Conservation (phyloP, 2,113 vertebrate genomes). For the Sphaerodactylus townsendi region DNA sequence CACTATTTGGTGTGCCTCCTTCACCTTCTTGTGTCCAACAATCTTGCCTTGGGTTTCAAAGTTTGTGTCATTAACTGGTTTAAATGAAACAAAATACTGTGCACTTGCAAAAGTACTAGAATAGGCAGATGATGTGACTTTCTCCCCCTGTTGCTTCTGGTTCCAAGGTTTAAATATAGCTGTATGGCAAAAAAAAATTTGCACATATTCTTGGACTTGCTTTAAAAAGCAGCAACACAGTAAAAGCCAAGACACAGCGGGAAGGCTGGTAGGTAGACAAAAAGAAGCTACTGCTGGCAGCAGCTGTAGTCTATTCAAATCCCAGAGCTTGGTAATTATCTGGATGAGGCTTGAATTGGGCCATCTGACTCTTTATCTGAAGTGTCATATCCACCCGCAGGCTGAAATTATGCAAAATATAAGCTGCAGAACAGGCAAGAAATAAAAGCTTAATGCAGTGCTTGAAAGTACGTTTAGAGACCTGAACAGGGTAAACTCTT, state of each 20-base stretch:
- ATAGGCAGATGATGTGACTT: too few species aligned
- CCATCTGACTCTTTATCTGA: not conserved
- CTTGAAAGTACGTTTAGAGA: not conserved
- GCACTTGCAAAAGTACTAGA: not conserved
- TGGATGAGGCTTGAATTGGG: not conserved
- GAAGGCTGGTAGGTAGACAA: not conserved
- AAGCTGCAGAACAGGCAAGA: not conserved
- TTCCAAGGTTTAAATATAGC: not conserved
- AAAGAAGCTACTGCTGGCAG: not conserved
- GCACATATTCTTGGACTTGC: not conserved
- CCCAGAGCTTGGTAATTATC: not conserved
- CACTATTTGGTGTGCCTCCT: too few species aligned
- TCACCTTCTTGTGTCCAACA: too few species aligned
- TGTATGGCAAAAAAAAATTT: not conserved
- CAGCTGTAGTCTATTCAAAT: not conserved
- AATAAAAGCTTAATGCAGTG: not conserved
- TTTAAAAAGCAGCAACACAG: not conserved
- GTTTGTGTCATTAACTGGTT: too few species aligned
- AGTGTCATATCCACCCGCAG: not conserved
- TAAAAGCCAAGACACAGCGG: not conserved
- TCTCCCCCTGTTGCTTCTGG: too few species aligned
- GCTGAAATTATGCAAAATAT: not conserved
- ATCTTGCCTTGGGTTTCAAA: too few species aligned
- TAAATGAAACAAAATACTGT: not conserved
- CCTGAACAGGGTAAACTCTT: not conserved